Percentiles rank a stretch among this genome's conserved stretches.
Evolutionary conservation across 2,888 invertebrate genomes (phyloP).

Genomic region (Oeneis ivallda): DNA sequence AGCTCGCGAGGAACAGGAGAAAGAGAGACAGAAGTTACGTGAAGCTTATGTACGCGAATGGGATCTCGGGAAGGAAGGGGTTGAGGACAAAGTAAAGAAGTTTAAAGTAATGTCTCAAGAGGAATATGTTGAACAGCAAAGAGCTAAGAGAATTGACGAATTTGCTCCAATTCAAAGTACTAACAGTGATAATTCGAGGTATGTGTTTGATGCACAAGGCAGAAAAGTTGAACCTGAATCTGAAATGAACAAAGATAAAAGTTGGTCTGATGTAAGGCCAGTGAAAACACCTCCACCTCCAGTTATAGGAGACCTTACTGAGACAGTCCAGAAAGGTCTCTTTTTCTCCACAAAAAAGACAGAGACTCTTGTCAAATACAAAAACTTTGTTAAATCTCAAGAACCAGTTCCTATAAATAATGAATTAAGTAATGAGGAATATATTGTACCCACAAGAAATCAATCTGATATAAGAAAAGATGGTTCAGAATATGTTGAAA

Average conservation of each 20-base stretch:
- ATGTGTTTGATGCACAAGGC: conserved; percentile 62
- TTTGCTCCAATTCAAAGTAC: conserved; percentile 86
- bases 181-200: conserved; percentile 46
- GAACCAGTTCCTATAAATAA: conserved; percentile 62
- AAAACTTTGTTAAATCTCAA: conserved; percentile 63
- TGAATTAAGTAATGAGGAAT: conserved; percentile 58
- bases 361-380: conserved; percentile 56
- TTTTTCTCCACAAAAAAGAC: conserved; percentile 63
- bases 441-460: conserved; percentile 34
- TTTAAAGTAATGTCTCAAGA: conserved; percentile 86
- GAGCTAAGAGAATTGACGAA: conserved; percentile 86
- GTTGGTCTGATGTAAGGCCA: conserved; percentile 70
- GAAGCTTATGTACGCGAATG: conserved; percentile 85
- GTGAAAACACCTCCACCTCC: conserved; percentile 55
- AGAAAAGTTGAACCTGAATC: conserved; percentile 46
- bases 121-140: conserved; percentile 88
- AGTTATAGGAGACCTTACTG: conserved; percentile 47
- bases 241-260: conserved; percentile 42
- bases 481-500: conserved; percentile 61
- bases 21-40: conserved; percentile 73
- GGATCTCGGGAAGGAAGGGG: conserved; percentile 87
- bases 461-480: conserved; percentile 46
- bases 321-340: conserved; percentile 55
- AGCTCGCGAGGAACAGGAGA: conserved; percentile 65
- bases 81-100: conserved; percentile 70